Percentiles rank a stretch among this genome's conserved stretches.
Conservation (phyloP, 2,113 vertebrate species). For the Ceratotherium simum region DNA sequence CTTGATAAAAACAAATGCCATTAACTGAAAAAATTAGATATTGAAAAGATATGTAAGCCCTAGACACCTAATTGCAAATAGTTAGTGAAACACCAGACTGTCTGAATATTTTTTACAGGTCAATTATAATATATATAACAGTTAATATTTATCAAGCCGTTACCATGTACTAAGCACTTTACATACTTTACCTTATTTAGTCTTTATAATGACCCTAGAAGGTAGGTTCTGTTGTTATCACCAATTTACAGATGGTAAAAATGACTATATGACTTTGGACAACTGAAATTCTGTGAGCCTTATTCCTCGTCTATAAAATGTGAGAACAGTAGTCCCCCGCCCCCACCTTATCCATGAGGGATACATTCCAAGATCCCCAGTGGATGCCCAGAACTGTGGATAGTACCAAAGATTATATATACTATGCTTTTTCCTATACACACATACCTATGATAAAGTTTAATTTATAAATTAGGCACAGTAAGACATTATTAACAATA, state of each 20-base stretch:
- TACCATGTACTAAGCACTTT: not conserved
- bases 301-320: slow-evolving; percentile 33
- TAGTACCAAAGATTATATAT: too few relatives aligned
- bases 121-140: slow-evolving; percentile 3
- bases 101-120: slow-evolving; percentile 13
- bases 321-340: not conserved
- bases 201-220: slow-evolving; percentile 26
- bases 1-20: slow-evolving; percentile 2
- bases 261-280: slow-evolving; percentile 25
- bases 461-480: too few relatives aligned
- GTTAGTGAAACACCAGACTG: not conserved
- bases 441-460: too few relatives aligned
- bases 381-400: too few relatives aligned
- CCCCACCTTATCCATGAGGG: too few relatives aligned
- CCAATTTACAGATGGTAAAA: slow-evolving; percentile 46
- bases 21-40: slow-evolving; percentile 7
- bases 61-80: not conserved
- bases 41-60: not conserved
- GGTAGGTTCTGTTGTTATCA: not conserved
- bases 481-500: too few relatives aligned
- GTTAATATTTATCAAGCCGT: slow-evolving; percentile 35
- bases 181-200: not conserved
- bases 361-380: too few relatives aligned
- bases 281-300: not conserved
- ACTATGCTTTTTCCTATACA: too few relatives aligned